Percentiles rank a stretch among this genome's conserved stretches.
Evolutionary conservation across 2,113 vertebrate genomes (phyloP).

Genomic region (Ivindomyrus marchei): DNA sequence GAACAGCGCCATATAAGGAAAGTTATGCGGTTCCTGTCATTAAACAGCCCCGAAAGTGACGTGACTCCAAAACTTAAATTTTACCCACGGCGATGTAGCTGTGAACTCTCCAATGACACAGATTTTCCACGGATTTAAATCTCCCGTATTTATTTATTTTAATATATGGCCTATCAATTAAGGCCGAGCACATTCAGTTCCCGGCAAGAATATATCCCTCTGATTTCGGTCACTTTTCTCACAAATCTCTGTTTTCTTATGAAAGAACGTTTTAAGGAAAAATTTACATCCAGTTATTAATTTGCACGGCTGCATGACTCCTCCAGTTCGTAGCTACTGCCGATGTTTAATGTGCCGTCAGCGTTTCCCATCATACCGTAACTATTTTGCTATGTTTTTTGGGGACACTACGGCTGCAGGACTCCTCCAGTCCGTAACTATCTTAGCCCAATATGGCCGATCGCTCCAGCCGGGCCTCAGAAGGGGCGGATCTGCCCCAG

Average conservation of each 20-base stretch:
- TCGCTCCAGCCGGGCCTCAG: neutral
- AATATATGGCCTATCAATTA: neutral
- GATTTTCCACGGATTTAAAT: neutral
- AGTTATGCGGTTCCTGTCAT: slow-evolving; percentile 37
- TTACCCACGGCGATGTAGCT: too few relatives aligned
- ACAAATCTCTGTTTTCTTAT: neutral
- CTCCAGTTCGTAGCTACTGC: neutral
- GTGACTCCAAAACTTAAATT: neutral
- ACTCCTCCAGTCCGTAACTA: neutral
- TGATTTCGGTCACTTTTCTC: neutral
- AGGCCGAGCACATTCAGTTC: neutral
- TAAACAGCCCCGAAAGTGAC: neutral
- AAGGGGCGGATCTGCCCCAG: slow-evolving; percentile 32
- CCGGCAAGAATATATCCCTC: neutral
- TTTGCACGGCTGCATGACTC: neutral
- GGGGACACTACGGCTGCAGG: neutral
- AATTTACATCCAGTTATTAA: neutral
- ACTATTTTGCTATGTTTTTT: neutral
- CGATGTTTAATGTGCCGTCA: neutral
- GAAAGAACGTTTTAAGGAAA: neutral
- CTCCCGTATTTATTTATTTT: neutral
- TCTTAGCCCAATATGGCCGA: neutral
- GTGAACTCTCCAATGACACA: neutral
- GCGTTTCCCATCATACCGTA: neutral
- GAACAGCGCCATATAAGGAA: slow-evolving; percentile 53